A percentile compares a stretch with the other conserved stretches of the same genome.
Evolutionary conservation across 2,888 invertebrate species (phyloP).

Genomic region (Agonum fuliginosum): DNA sequence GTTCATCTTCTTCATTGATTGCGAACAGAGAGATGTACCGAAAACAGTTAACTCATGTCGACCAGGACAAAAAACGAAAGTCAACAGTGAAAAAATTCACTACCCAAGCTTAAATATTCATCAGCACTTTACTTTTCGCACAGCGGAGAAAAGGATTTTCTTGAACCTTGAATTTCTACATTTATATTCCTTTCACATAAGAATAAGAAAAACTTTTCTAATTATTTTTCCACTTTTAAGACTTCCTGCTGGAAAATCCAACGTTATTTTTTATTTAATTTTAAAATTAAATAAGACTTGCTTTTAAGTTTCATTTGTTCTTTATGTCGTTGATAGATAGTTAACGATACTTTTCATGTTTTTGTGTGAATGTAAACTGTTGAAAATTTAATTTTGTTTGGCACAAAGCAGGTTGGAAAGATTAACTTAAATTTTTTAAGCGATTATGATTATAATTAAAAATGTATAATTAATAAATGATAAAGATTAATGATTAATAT

Average conservation of each 20-base stretch:
- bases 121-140: conserved; percentile 39
- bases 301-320: conserved; percentile 26
- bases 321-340: conserved; percentile 26
- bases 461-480: too few species aligned
- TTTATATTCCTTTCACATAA: conserved; percentile 52
- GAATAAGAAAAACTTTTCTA: conserved; percentile 50
- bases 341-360: conserved; percentile 3
- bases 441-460: too few species aligned
- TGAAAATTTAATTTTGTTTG: too few species aligned
- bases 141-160: conserved; percentile 22
- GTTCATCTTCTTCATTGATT: conserved; percentile 41
- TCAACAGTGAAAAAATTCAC: conserved; percentile 48
- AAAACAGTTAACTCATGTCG: conserved; percentile 44
- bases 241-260: conserved; percentile 24
- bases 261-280: conserved; percentile 31
- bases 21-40: conserved; percentile 25
- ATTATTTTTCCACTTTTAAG: conserved; percentile 37
- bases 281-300: conserved; percentile 18
- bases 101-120: conserved; percentile 49
- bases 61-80: conserved; percentile 28
- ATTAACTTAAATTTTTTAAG: too few species aligned
- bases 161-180: conserved; percentile 9
- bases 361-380: neutral
- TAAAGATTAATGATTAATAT: too few species aligned
- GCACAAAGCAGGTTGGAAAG: too few species aligned